Evolutionary conservation across 2,797 vertebrate genomes (phyloP).

Genomic region (Poecile montanus): DNA sequence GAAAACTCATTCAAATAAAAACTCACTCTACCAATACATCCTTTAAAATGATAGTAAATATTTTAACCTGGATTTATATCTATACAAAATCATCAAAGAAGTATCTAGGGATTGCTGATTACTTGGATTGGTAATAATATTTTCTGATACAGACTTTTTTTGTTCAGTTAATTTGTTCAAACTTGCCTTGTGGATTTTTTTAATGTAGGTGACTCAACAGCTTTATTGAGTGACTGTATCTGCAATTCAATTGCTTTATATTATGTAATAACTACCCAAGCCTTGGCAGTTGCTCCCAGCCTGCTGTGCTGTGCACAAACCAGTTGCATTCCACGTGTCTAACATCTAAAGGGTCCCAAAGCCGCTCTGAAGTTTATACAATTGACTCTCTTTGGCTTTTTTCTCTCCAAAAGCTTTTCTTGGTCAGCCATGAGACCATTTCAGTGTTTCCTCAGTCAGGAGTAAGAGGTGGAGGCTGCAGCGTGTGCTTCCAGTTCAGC

Average conservation of each 20-base stretch:
- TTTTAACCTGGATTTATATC: neutral
- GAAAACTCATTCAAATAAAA: neutral
- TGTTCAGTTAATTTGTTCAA: neutral
- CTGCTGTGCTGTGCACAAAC: neutral
- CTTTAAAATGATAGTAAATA: neutral
- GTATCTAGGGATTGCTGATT: neutral
- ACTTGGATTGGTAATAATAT: neutral
- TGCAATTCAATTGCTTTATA: neutral
- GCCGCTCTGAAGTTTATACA: neutral
- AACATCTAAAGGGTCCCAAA: neutral
- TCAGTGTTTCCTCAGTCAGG: neutral
- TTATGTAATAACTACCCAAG: neutral
- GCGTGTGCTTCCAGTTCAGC: neutral
- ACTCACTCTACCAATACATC: neutral
- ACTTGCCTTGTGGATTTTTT: neutral
- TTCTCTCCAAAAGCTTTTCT: neutral
- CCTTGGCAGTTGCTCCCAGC: neutral
- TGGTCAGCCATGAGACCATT: neutral
- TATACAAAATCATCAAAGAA: neutral
- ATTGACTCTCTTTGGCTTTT: neutral
- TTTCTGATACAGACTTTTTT: neutral
- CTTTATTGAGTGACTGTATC: neutral
- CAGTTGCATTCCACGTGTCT: neutral
- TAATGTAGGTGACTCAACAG: neutral
- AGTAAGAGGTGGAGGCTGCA: neutral